phyloP scores from a whole-genome alignment of 2,888 invertebrate species.

The Drosophila sordidula region DNA sequence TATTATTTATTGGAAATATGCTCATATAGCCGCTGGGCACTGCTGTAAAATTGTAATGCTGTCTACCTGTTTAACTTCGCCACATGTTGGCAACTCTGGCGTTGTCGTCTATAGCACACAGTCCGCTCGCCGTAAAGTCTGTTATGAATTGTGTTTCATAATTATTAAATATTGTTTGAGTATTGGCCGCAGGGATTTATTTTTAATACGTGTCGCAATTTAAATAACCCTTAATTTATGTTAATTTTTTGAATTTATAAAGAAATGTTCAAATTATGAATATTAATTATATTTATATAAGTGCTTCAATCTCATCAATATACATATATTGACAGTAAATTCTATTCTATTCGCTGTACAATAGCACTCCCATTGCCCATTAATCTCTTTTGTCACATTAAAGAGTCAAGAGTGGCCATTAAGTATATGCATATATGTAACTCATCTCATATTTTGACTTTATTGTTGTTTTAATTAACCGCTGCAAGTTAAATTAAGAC shows the following conservation, averaged over 20 bases:
- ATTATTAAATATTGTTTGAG: constrained; percentile 35
- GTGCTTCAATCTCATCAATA: too few relatives aligned
- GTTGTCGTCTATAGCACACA: too few relatives aligned
- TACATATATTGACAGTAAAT: too few relatives aligned
- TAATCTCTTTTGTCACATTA: constrained; percentile 7
- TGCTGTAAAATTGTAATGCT: constrained; percentile 41
- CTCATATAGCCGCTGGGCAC: constrained; percentile 41
- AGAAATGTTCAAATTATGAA: background rate
- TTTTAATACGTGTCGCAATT: constrained; percentile 8
- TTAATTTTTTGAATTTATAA: too few relatives aligned
- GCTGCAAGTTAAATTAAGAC: constrained; percentile 75
- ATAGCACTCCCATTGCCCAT: background rate
- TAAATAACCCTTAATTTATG: constrained; percentile 9
- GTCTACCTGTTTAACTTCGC: constrained; percentile 50
- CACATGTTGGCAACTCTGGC: constrained; percentile 42
- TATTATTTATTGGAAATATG: constrained; percentile 68
- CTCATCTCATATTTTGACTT: constrained; percentile 28
- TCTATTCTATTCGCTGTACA: too few relatives aligned
- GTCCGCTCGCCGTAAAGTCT: constrained; percentile 3
- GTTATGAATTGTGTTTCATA: constrained; percentile 15
- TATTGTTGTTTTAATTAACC: constrained; percentile 71
- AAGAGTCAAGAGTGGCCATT: constrained; percentile 24
- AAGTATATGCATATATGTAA: constrained; percentile 22
- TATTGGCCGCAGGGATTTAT: constrained; percentile 21
- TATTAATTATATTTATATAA: too few relatives aligned